Conservation (phyloP, 2,113 vertebrate genomes). For the Bufo bufo region DNA sequence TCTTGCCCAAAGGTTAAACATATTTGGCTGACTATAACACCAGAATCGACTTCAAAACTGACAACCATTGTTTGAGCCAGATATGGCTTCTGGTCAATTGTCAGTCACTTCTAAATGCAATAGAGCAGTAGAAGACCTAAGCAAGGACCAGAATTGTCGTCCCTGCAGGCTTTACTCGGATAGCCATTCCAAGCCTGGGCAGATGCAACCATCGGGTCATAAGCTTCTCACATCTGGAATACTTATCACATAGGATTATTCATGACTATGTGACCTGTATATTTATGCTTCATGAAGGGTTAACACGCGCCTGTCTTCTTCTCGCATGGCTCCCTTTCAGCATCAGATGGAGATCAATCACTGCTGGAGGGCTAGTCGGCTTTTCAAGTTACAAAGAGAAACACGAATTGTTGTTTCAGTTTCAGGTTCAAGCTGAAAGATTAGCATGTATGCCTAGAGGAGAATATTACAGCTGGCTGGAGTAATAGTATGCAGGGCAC, state of each 20-base stretch:
- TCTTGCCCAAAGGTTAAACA: neutral
- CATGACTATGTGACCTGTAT: neutral
- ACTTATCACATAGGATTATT: neutral
- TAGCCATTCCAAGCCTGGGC: no score
- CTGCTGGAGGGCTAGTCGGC: conserved; percentile 23
- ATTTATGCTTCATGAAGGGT: neutral
- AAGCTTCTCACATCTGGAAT: neutral
- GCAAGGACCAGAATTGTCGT: no score
- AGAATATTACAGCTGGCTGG: conserved; percentile 35
- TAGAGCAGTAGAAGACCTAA: neutral
- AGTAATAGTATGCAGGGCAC: conserved; percentile 34
- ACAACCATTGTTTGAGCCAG: neutral
- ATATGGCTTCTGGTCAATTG: neutral
- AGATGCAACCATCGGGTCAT: neutral
- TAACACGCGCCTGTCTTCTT: neutral
- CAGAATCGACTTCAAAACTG: neutral
- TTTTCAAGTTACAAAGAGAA: conserved; percentile 48
- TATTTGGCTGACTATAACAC: neutral
- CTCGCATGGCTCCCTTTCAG: conserved; percentile 9
- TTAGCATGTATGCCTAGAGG: conserved; percentile 31
- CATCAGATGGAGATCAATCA: conserved; percentile 44
- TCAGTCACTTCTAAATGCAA: neutral
- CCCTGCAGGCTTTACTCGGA: no score
- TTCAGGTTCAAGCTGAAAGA: conserved; percentile 33
- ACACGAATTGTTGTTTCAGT: conserved; percentile 34